Evolutionary conservation across 2,888 invertebrate genomes (phyloP), one percentile per base, ranked within the genome.

Genomic region (Perizoma affinitatum): DNA sequence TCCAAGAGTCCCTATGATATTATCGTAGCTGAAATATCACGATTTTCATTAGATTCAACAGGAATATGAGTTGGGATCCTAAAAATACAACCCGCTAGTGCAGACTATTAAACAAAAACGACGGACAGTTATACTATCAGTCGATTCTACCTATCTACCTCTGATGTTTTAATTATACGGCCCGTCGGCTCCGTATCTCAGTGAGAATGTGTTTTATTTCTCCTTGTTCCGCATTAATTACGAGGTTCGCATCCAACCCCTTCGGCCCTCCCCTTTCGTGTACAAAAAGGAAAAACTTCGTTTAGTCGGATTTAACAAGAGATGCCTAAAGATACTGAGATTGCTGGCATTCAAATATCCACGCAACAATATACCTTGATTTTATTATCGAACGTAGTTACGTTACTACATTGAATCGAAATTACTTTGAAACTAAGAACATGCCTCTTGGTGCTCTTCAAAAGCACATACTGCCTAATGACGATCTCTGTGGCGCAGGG

Each of bases 141-240:
- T 61, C 48, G 61, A 65, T 58, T 61, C 49, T 53, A 38, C 58
- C 58, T 9, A 6, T n/a, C 35, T 53, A 44, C 40, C 53, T 47
- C 46, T 80, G 81, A 82, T 84, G 83, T 83, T 83, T 84, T 85
- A 84, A 86, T 85, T 84, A 84, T 74, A 79, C 84, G 82, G 72
- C 59, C 73, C 74, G 76, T 69, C 71, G 76, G 76, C 66, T 78
- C 75, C 78, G 76, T 76, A 80, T 79, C 78, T 78, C 74, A 65
- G 73, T 71, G 76, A 76, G 75, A 77, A 79, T 80, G 76, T 78
- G 72, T 81, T 84, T 82, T 85, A 83, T 84, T 84, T 83, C 82
- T 76, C 72, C 79, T 79, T 86, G 84, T 85, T 84, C 83, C 76
- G 77, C 83, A 85, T 84, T 85, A 86, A 86, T 87, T 87, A 85